Evolutionary conservation across 1,140 invertebrate species (phyloP).

Genomic region (Lysiphlebus fabarum): DNA sequence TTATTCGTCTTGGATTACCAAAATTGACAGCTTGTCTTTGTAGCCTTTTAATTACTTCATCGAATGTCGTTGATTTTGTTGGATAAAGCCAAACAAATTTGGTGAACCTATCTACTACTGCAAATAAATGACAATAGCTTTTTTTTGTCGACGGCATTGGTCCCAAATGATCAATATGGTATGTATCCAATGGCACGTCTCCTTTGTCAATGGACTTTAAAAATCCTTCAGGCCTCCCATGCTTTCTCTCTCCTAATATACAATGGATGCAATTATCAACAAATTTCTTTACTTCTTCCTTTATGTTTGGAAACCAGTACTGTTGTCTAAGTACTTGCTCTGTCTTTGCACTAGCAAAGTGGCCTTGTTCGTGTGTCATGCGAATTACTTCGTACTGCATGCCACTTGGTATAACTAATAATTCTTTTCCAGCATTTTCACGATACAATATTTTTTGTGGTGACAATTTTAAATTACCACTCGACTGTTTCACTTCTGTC

Average conservation of each 20-base stretch:
- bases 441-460: constrained; percentile 32
- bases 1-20: constrained; percentile 38
- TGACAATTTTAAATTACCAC: constrained; percentile 24
- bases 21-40: constrained; percentile 33
- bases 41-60: constrained; percentile 33
- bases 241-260: constrained; percentile 33
- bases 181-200: constrained; percentile 23
- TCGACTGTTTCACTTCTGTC: constrained; percentile 12
- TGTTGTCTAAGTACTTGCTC: constrained; percentile 30
- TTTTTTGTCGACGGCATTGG: constrained; percentile 43
- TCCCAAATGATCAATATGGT: constrained; percentile 26
- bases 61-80: constrained; percentile 32
- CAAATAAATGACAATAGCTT: constrained; percentile 42
- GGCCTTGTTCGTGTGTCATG: constrained; percentile 36
- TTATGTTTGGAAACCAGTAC: constrained; percentile 15
- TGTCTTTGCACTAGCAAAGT: constrained; percentile 41
- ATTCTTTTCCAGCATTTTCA: constrained; percentile 16
- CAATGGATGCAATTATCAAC: constrained; percentile 40
- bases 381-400: constrained; percentile 33
- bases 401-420: not conserved
- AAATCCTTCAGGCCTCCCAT: constrained; percentile 27
- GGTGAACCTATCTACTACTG: constrained; percentile 43
- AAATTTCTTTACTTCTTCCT: constrained; percentile 14
- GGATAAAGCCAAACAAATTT: constrained; percentile 49
- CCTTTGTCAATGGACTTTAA: constrained; percentile 34